These are phyloP conservation scores for Dendrocopos noguchii DNA, from an alignment of 2,113 vertebrate species.

Conservation along the genomic window DNA sequence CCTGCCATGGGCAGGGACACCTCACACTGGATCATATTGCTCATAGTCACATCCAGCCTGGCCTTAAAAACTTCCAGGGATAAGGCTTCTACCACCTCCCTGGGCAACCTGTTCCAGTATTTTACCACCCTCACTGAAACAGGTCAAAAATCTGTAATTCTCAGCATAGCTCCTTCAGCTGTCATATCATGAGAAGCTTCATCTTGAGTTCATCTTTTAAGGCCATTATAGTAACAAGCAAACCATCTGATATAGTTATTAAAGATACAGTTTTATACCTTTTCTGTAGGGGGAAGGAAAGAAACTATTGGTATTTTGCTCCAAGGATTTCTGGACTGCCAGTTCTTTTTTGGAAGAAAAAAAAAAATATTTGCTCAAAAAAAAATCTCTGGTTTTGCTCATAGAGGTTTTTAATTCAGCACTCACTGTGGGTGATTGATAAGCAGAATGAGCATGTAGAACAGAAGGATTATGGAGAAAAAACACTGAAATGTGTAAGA, in stretches of 20 bases:
- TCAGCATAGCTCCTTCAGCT: neutral
- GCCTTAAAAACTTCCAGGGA: no score
- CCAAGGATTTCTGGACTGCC: neutral
- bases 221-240: neutral
- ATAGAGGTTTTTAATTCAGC: neutral
- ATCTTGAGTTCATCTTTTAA: neutral
- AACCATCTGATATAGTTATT: neutral
- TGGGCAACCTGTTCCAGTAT: no score
- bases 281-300: neutral
- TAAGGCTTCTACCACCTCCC: no score
- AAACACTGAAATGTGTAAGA: slow-evolving; percentile 1
- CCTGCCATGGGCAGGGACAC: no score
- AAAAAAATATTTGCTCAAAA: no score
- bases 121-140: no score
- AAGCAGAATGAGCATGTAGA: neutral
- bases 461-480: slow-evolving; percentile 36
- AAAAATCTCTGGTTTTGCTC: neutral
- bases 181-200: neutral
- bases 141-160: neutral
- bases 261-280: neutral
- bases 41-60: no score
- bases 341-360: neutral
- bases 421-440: neutral
- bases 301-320: neutral
- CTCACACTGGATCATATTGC: no score